Conservation (phyloP, 2,797 vertebrate genomes). For the Setipinna tenuifilis region DNA sequence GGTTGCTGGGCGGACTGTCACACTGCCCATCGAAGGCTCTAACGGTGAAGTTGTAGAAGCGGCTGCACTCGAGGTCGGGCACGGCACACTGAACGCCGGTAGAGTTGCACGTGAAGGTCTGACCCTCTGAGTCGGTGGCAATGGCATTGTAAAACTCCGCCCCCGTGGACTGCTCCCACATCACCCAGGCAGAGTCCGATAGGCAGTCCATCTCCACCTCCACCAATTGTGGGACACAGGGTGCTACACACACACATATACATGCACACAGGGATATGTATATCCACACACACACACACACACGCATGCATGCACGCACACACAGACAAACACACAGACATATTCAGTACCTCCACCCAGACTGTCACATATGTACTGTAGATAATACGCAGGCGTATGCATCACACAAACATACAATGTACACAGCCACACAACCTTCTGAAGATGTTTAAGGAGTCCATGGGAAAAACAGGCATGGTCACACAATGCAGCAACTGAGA, state of each 20-base stretch:
- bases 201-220: constrained; percentile 75
- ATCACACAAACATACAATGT: not conserved
- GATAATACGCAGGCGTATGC: not conserved
- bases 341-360: not conserved
- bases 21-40: constrained; percentile 67
- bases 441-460: too few relatives aligned
- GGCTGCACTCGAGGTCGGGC: constrained; percentile 66
- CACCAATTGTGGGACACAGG: constrained; percentile 67
- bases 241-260: constrained; percentile 60
- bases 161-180: constrained; percentile 60
- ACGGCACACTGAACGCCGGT: constrained; percentile 60
- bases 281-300: not conserved
- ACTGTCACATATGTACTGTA: not conserved
- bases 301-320: constrained; percentile 8
- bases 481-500: too few relatives aligned
- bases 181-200: constrained; percentile 69
- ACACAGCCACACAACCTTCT: not conserved
- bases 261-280: not conserved
- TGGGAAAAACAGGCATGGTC: not conserved
- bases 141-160: constrained; percentile 59
- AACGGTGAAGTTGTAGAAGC: constrained; percentile 68
- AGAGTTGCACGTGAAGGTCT: constrained; percentile 62
- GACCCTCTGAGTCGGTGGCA: constrained; percentile 48
- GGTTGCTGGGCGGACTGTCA: constrained; percentile 66
- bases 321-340: not conserved